Evolutionary conservation across 2,888 invertebrate genomes (phyloP).

Genomic region (Argyresthia goedartella): DNA sequence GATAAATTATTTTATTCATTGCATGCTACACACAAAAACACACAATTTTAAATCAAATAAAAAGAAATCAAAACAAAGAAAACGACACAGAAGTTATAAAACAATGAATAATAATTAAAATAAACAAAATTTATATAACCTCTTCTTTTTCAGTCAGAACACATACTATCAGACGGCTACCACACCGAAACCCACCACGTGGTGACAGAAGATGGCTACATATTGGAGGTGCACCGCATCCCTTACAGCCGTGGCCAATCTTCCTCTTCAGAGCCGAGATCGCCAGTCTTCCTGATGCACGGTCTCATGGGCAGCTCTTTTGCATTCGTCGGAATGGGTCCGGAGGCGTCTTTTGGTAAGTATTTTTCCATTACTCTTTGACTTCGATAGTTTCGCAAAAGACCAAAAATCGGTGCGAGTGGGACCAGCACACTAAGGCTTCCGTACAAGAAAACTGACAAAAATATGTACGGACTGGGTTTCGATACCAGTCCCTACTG

Average conservation of each 20-base stretch:
- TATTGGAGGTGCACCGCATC: slow-evolving; percentile 38
- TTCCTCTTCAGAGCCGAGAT: slow-evolving; percentile 9
- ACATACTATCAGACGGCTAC: slow-evolving; percentile 16
- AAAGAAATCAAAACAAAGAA: too few species aligned
- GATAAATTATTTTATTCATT: too few species aligned
- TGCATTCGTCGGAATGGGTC: slow-evolving; percentile 22
- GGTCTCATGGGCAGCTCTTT: slow-evolving; percentile 28
- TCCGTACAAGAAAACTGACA: too few species aligned
- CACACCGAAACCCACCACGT: slow-evolving; percentile 21
- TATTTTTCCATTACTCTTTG: background rate
- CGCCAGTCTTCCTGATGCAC: slow-evolving; percentile 42
- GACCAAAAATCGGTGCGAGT: background rate
- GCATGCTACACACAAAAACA: too few species aligned
- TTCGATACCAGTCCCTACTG: too few species aligned
- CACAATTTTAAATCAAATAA: too few species aligned
- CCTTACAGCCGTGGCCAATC: slow-evolving; percentile 18
- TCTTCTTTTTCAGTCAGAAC: too few species aligned
- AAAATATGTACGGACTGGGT: too few species aligned
- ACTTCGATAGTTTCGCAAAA: background rate
- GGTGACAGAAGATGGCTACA: slow-evolving; percentile 36
- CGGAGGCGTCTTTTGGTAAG: slow-evolving; percentile 30
- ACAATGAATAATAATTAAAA: too few species aligned
- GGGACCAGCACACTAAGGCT: background rate
- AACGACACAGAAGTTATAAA: too few species aligned
- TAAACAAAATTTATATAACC: too few species aligned